These are phyloP conservation scores for Adelges cooleyi DNA, from an alignment of 1,140 invertebrate genomes.

Conservation along the genomic window DNA sequence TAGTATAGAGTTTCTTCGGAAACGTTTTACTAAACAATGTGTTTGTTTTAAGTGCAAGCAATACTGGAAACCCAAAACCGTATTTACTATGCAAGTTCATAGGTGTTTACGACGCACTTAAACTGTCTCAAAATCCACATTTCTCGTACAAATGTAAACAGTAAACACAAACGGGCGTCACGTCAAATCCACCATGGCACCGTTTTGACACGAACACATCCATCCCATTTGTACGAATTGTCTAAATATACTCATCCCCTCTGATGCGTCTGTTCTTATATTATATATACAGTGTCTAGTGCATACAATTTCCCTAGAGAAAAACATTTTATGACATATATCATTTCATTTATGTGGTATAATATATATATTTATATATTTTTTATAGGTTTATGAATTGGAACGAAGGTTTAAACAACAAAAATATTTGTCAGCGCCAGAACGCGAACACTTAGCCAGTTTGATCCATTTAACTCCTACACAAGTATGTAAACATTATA, in stretches of 20 bases:
- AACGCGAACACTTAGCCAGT: constrained; percentile 88
- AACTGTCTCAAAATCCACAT: constrained; percentile 24
- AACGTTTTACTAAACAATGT: no score
- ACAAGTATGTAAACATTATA: constrained; percentile 69
- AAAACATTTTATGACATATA: no score
- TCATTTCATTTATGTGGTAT: no score
- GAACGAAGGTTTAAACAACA: constrained; percentile 92
- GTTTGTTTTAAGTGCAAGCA: no score
- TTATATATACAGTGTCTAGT: no score
- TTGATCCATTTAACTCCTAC: constrained; percentile 89
- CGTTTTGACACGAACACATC: constrained; percentile 24
- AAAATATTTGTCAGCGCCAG: constrained; percentile 91
- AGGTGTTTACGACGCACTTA: constrained; percentile 19
- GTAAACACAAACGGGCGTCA: constrained; percentile 23
- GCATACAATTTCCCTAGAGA: no score
- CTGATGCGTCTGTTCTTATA: no score
- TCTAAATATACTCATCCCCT: not conserved
- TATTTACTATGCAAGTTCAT: constrained; percentile 21
- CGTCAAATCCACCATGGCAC: constrained; percentile 18
- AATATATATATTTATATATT: not conserved
- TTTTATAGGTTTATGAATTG: constrained; percentile 80
- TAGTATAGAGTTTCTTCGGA: no score
- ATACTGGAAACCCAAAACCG: constrained; percentile 2
- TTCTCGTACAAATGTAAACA: constrained; percentile 17
- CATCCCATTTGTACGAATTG: constrained; percentile 18